phyloP scores from a whole-genome alignment of 2,113 vertebrate species.

The Trogon melanurus region DNA sequence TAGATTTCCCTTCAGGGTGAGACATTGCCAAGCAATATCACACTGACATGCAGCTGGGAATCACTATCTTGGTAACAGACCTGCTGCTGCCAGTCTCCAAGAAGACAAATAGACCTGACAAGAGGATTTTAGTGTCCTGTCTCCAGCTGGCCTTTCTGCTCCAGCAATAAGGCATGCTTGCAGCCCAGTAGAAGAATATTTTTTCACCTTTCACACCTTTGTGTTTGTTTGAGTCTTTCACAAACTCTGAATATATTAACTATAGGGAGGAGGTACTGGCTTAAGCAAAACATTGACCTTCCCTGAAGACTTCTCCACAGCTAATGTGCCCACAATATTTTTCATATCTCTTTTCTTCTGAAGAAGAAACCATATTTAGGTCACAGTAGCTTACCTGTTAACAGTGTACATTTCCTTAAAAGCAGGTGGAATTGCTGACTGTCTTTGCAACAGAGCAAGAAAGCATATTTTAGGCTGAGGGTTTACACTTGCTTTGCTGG shows the following conservation, averaged over 20 bases:
- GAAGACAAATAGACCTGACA: neutral
- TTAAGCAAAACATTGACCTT: neutral
- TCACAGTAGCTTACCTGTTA: neutral
- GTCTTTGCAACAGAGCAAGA: neutral
- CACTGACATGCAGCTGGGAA: neutral
- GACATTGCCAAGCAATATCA: neutral
- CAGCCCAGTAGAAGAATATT: neutral
- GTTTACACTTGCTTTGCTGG: neutral
- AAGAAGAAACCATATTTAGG: neutral
- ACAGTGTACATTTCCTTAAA: neutral
- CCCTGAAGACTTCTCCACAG: neutral
- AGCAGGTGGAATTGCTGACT: neutral
- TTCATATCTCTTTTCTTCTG: constrained; percentile 38
- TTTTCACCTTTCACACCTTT: neutral
- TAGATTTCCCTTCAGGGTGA: neutral
- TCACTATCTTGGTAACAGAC: neutral
- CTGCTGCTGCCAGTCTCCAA: neutral
- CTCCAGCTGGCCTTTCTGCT: neutral
- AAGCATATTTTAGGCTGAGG: neutral
- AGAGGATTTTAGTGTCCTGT: neutral
- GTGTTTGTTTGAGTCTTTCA: neutral
- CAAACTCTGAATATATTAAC: neutral
- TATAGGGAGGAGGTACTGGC: neutral
- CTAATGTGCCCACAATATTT: neutral
- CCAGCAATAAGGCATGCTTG: neutral